phyloP scores from a whole-genome alignment of 2,888 invertebrate genomes.

The Chromoteleia sp. region DNA sequence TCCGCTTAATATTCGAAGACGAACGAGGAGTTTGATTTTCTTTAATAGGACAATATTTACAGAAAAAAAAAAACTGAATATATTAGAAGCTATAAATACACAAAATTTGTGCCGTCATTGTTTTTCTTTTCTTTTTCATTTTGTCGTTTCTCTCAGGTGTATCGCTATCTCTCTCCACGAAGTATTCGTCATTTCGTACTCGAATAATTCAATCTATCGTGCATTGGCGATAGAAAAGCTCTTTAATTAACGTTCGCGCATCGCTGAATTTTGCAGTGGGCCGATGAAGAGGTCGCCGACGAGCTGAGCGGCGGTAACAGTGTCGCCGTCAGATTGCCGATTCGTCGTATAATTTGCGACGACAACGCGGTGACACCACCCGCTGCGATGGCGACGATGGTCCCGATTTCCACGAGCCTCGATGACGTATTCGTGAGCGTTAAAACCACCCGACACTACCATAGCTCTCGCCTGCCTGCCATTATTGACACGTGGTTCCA shows the following conservation, averaged over 20 bases:
- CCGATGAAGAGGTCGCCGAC: slow-evolving; percentile 72
- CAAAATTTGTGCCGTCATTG: too few relatives aligned
- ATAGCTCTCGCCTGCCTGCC: slow-evolving; percentile 92
- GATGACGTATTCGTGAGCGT: slow-evolving; percentile 97
- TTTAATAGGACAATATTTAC: too few relatives aligned
- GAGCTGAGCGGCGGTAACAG: slow-evolving; percentile 72
- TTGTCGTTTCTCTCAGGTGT: too few relatives aligned
- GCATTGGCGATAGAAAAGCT: too few relatives aligned
- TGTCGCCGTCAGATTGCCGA: slow-evolving; percentile 76
- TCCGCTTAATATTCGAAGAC: too few relatives aligned
- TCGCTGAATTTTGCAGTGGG: slow-evolving; percentile 72
- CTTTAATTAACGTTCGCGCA: slow-evolving; percentile 24
- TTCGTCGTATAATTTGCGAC: slow-evolving; percentile 74
- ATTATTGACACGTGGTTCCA: slow-evolving; percentile 98
- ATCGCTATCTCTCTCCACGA: too few relatives aligned
- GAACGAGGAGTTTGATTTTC: too few relatives aligned
- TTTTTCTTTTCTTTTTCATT: too few relatives aligned
- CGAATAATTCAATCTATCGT: too few relatives aligned
- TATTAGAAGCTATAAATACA: too few relatives aligned
- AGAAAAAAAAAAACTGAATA: too few relatives aligned
- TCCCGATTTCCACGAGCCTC: slow-evolving; percentile 89
- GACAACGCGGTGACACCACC: slow-evolving; percentile 80
- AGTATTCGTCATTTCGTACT: too few relatives aligned
- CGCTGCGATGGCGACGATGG: slow-evolving; percentile 84
- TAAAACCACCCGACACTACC: slow-evolving; percentile 96